Base-by-base conservation (phyloP, 1,140 invertebrate genomes). In the Hormaphis cornu region DNA sequence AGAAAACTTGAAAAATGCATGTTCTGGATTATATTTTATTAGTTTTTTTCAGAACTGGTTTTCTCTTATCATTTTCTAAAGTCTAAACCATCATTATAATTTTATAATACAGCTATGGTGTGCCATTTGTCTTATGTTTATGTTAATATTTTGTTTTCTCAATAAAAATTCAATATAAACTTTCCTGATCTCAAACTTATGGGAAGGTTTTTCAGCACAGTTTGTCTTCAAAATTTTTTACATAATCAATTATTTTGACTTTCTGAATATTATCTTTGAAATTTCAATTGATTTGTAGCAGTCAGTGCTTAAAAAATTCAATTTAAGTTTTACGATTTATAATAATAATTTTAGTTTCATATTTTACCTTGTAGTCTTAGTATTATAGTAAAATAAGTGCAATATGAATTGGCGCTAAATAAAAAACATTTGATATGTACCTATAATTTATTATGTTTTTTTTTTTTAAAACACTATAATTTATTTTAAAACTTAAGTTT, bases 101-200 rank as follows among this genome's bases (percentile, higher is more conserved):
- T 58, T 14, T 33, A 48, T 48, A 50, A 50, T 24, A n/a, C n/a
- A n/a, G n/a, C n/a, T n/a, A 33, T 20, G 28, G 28, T 22, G 61
- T 66, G 61, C 61, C 61, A 66, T 66, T 33, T 48, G 44, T 30
- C 16, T 30, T 44, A 48, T 22, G 46, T 48, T 50, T 66, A 33
- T 48, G 16, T 26, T 9, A 22, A 18, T 46, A 44, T 61, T 44
- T 61, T 18, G 20, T 3, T 24, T 37, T 58, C 54, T 37, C 33
- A 40, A 24, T 50, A 50, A 24, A 37, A 58, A 58, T 37, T 58
- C 24, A 3, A 56, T 35, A 46, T 48, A 22, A 66, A 33, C 61
- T 66, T 66, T 66, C 61, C 61, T 66, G 61, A 66, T 66, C 61
- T 66, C 61, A 66, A 66, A 66, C 44, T 66, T 50, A 66, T 66